Percentiles rank a stretch among this genome's conserved stretches.
Conservation (phyloP, 2,797 vertebrate species). For the Distichodus sexfasciatus region DNA sequence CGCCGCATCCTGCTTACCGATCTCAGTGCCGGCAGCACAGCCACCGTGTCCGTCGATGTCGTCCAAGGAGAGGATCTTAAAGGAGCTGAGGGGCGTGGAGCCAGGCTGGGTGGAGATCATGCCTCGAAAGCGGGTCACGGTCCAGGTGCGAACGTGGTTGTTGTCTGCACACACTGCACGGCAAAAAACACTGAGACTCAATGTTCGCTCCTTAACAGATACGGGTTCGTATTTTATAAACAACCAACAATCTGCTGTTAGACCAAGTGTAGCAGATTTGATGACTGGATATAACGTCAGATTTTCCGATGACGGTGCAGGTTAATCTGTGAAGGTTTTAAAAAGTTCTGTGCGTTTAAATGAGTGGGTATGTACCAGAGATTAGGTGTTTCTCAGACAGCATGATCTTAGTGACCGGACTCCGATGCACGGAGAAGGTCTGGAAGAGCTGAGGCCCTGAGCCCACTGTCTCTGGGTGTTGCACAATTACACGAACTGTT, state of each 20-base stretch:
- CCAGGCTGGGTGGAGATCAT: slow-evolving; percentile 94
- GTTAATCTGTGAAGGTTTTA: no score
- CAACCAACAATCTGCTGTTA: not conserved
- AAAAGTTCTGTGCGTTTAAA: no score
- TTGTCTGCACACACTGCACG: slow-evolving; percentile 85
- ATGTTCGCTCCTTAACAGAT: not conserved
- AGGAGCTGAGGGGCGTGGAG: slow-evolving; percentile 88
- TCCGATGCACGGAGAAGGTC: slow-evolving; percentile 91
- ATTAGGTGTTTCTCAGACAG: slow-evolving; percentile 90
- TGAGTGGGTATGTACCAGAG: no score
- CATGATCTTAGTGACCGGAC: slow-evolving; percentile 90
- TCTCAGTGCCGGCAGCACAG: slow-evolving; percentile 85
- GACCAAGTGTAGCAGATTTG: slow-evolving; percentile 10
- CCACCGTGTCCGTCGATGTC: slow-evolving; percentile 81
- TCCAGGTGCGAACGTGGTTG: slow-evolving; percentile 91
- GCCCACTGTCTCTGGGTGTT: slow-evolving; percentile 90
- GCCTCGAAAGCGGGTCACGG: slow-evolving; percentile 87
- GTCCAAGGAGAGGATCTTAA: slow-evolving; percentile 88
- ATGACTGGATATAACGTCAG: not conserved
- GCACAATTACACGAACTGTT: slow-evolving; percentile 86
- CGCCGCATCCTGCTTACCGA: slow-evolving; percentile 64
- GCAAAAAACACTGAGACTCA: not conserved
- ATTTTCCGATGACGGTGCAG: not conserved
- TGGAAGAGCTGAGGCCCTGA: slow-evolving; percentile 92
- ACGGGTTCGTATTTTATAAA: not conserved